Base-by-base conservation (phyloP, 2,113 vertebrate species). In the Mungos mungo region DNA sequence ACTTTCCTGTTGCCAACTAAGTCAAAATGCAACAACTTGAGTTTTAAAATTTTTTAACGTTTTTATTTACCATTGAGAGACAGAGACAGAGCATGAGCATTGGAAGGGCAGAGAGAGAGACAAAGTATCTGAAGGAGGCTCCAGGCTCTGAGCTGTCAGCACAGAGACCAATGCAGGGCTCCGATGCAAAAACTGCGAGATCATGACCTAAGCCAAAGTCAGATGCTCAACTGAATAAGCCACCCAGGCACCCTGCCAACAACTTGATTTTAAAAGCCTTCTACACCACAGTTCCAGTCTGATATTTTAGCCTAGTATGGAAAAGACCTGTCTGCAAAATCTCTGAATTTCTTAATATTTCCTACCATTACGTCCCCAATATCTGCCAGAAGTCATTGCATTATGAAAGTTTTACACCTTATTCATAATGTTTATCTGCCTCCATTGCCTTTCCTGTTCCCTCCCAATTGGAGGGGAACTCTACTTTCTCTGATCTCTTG, bases 211-310 rank as follows among this genome's bases (percentile, higher is more conserved):
- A 50, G 50, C 13, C 50, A 50, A 50, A 50, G 13, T 50, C 12
- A 50, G 11, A 14, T 2, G 50, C 50, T 50, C 50, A 50, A 50
- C 50, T 50, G 50, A 50, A 50, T 50, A 13, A 50, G 50, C 50
- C 3, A 50, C 50, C 50, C 50, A 50, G 50, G 50, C 2, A 14
- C 50, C 50, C 50, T 82, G 9, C 65, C 65, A 13, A 38, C 4
- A 77, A 12, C 50, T 92, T 92, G 54, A 41, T 83, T 86, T 68
- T 38, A 41, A 77, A 74, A 90, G 50, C 38, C 8, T 27, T 90
- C 29, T 93, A 25, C 8, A 29, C 10, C 27, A n/a, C 14, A 45
- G 4, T 65, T 10, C 13, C 27, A n/a, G 8, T 57, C 45, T 45
- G 7, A 50, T 47, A 33, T 38, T 91, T 88, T 85, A 72, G 27